Base-by-base conservation (phyloP, 2,113 vertebrate genomes). In the Ondatra zibethicus region DNA sequence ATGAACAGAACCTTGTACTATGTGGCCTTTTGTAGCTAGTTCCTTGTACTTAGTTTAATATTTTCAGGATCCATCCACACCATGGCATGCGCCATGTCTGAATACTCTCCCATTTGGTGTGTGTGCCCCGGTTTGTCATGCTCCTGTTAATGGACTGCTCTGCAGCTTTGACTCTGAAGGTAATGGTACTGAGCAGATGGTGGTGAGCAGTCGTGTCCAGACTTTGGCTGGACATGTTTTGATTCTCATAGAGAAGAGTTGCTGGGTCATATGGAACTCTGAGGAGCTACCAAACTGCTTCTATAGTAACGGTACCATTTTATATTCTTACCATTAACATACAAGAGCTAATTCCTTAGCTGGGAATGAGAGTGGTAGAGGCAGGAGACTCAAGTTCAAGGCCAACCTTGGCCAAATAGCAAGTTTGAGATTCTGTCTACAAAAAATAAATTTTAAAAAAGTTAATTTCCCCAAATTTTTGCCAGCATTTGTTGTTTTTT, bases 241-340 rank as follows among this genome's bases (percentile, higher is more conserved):
- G 55, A 45, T 75, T 93, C 81, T 95, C 29, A 84, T 75, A 75
- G 11, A 63, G 33, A 81, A 76, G 73, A 92, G 58, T 66, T 93
- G 39, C 65, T 81, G 36, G 42, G 23, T 86, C 66, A n/a, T 17
- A 31, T 66, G 39, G 82, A 68, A 88, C 45, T 86, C 84, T 86
- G 42, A 86, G 29, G 27, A 85, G 39, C 58, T 85, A 45, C 39
- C 81, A 31, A 65, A 65, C 81, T 84, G 55, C 14, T 42, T 16
- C 61, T 65, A 85, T 85, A 65, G 39, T 27, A 65, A 45, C 1
- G 0, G 58, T 45, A 31, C 82, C 58, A 85, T 45, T 86, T 88
- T 70, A 76, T 14, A 2, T 81, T 78, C 25, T 66, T 21, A 31
- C 39, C 47, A 50, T 23, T 70, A 52, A 16, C 16, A 2, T 66